Percentiles rank a stretch among this genome's conserved stretches.
Evolutionary conservation across 1,140 invertebrate species (phyloP).

Genomic region (Acarapis woodi): DNA sequence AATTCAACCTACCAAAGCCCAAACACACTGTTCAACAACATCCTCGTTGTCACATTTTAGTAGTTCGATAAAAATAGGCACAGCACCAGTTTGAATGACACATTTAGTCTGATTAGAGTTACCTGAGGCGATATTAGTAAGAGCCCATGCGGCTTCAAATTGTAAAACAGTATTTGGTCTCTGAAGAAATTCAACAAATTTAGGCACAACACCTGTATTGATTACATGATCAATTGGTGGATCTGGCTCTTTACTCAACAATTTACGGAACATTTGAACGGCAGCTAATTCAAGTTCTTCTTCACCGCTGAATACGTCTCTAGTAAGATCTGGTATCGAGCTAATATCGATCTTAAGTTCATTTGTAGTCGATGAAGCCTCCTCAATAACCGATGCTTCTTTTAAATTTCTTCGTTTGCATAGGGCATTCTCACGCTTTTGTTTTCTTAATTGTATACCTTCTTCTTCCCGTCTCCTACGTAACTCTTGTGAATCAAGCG

Average conservation of each 20-base stretch:
- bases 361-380: neutral
- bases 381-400: neutral
- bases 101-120: conserved; percentile 69
- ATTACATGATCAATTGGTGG: conserved; percentile 98
- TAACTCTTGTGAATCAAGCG: conserved; percentile 65
- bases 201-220: conserved; percentile 70
- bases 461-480: conserved; percentile 74
- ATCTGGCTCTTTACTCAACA: conserved; percentile 79
- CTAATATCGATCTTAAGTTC: neutral
- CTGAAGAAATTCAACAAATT: conserved; percentile 76
- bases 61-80: conserved; percentile 62
- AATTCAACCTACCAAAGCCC: too few relatives aligned
- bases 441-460: conserved; percentile 76
- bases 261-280: conserved; percentile 78
- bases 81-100: conserved; percentile 74
- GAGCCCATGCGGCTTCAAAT: conserved; percentile 93
- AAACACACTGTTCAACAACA: conserved; percentile 41
- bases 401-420: conserved; percentile 21
- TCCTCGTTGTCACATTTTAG: conserved; percentile 54
- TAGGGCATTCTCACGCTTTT: conserved; percentile 49
- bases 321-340: conserved; percentile 35
- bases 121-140: conserved; percentile 93
- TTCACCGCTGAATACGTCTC: conserved; percentile 48
- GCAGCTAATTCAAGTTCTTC: conserved; percentile 50
- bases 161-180: conserved; percentile 42